phyloP scores from a whole-genome alignment of 2,888 invertebrate species.

The Netelia fuscicornis region DNA sequence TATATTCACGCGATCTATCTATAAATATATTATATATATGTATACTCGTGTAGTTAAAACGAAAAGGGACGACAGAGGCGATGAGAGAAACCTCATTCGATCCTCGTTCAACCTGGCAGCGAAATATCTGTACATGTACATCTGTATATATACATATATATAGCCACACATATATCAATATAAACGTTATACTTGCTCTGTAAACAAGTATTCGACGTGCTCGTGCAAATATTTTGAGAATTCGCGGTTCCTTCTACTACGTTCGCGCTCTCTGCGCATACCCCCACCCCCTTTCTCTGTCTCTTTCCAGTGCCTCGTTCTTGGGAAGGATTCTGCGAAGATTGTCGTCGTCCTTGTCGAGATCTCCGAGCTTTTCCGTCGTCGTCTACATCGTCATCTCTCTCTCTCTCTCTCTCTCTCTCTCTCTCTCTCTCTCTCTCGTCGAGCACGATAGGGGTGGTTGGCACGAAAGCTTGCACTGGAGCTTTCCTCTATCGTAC shows the following conservation, averaged over 20 bases:
- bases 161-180: not conserved
- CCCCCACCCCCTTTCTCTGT: not conserved
- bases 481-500: slow-evolving; percentile 21
- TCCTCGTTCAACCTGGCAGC: slow-evolving; percentile 9
- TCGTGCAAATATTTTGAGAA: slow-evolving; percentile 57
- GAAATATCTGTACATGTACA: not conserved
- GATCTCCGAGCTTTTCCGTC: slow-evolving; percentile 32
- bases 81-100: slow-evolving; percentile 17
- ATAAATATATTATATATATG: not conserved
- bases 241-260: slow-evolving; percentile 30
- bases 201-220: slow-evolving; percentile 34
- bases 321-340: slow-evolving; percentile 42
- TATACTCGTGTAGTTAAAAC: not conserved
- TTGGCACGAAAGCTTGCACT: slow-evolving; percentile 42
- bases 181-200: slow-evolving; percentile 6
- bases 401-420: no score
- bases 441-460: not conserved
- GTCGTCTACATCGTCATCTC: not conserved
- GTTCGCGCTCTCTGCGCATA: not conserved
- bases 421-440: not conserved
- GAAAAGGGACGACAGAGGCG: not conserved
- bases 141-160: no score
- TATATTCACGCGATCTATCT: not conserved
- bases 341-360: slow-evolving; percentile 58
- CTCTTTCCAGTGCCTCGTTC: no score